These are phyloP conservation scores for Lucinisca nassula DNA, from an alignment of 2,888 invertebrate genomes.

Conservation along the genomic window DNA sequence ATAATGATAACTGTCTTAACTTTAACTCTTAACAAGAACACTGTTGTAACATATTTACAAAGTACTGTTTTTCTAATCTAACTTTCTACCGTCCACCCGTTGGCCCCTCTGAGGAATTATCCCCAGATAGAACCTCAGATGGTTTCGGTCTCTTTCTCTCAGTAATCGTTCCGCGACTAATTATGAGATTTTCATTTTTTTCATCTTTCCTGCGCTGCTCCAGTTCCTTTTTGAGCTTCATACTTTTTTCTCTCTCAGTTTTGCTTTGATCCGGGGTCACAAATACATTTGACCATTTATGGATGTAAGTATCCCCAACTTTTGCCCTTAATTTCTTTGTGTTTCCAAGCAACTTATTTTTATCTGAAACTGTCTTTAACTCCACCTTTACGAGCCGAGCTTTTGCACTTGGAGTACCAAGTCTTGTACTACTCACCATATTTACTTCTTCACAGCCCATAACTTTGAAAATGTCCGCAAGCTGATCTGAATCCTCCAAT, in stretches of 20 bases:
- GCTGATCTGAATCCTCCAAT: not conserved
- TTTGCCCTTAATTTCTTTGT: not conserved
- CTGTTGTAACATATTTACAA: too few species aligned
- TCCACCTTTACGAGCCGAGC: slow-evolving; percentile 16
- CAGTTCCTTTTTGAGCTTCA: slow-evolving; percentile 5
- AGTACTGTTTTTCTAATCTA: too few species aligned
- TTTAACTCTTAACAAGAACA: too few species aligned
- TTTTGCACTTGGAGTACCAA: not conserved
- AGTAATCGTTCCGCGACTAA: not conserved
- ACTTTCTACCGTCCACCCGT: not conserved
- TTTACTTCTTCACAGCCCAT: not conserved
- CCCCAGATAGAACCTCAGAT: not conserved
- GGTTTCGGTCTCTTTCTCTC: not conserved
- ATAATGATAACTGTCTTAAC: too few species aligned
- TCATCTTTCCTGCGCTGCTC: not conserved
- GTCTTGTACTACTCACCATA: not conserved
- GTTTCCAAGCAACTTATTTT: slow-evolving; percentile 5
- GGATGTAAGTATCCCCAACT: not conserved
- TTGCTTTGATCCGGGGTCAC: slow-evolving; percentile 21
- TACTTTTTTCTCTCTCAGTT: slow-evolving; percentile 7
- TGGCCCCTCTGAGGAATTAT: too few species aligned
- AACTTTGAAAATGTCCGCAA: not conserved
- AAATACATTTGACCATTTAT: slow-evolving; percentile 9
- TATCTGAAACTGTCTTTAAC: not conserved
- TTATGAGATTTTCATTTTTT: not conserved